Conservation (phyloP, 1,140 invertebrate species). For the Zaprionus gabonicus region DNA sequence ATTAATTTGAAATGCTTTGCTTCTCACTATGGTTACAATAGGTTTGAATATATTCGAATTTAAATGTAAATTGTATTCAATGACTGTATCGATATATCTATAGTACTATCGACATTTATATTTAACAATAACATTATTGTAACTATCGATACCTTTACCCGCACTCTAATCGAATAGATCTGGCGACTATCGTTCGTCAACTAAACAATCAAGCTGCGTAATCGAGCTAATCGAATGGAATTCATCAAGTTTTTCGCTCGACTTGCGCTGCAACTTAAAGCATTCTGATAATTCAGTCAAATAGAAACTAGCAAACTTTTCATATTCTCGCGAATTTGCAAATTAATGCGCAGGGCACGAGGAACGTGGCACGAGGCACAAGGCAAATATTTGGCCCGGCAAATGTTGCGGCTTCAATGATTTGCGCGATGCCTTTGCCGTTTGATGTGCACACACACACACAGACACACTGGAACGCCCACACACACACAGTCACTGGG, state of each 20-base stretch:
- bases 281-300: not conserved
- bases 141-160: no score
- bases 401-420: constrained; percentile 24
- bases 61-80: no score
- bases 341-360: not conserved
- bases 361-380: not conserved
- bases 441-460: constrained; percentile 60
- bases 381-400: constrained; percentile 5
- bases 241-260: not conserved
- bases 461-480: not conserved
- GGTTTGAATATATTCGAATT: no score
- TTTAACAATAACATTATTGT: no score
- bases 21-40: no score
- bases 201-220: no score
- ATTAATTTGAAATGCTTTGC: no score
- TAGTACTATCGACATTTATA: no score
- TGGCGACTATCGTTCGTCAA: no score
- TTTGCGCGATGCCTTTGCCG: constrained; percentile 56
- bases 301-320: constrained; percentile 6
- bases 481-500: constrained; percentile 42
- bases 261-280: not conserved
- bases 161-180: no score
- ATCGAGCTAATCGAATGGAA: not conserved
- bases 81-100: no score
- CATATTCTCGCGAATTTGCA: not conserved